These are phyloP conservation scores for Amblyopsis hoosieri DNA, from an alignment of 2,797 vertebrate species.

Conservation along the genomic window DNA sequence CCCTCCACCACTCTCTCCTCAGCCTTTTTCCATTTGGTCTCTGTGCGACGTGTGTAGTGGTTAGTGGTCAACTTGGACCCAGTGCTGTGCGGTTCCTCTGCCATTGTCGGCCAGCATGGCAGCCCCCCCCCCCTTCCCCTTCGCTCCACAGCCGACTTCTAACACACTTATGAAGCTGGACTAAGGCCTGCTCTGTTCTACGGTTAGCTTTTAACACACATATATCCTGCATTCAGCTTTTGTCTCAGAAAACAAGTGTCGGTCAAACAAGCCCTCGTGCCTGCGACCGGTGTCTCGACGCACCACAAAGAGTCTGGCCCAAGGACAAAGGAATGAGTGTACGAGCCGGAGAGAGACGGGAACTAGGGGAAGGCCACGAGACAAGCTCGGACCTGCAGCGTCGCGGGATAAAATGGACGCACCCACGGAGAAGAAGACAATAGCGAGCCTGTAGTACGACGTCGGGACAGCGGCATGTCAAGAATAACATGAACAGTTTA, in stretches of 20 bases:
- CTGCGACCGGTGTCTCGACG: slow-evolving; percentile 79
- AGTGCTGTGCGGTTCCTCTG: slow-evolving; percentile 51
- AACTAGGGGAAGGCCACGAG: slow-evolving; percentile 14
- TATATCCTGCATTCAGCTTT: slow-evolving; percentile 81
- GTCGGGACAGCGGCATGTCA: slow-evolving; percentile 1
- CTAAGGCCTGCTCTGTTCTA: slow-evolving; percentile 53
- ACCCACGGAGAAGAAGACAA: slow-evolving; percentile 10
- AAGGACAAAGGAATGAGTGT: slow-evolving; percentile 77
- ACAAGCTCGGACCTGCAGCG: slow-evolving; percentile 34
- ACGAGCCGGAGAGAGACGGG: slow-evolving; percentile 19
- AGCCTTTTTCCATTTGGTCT: slow-evolving; percentile 6
- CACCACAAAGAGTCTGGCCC: slow-evolving; percentile 74
- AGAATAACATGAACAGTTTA: no score
- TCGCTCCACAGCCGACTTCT: slow-evolving; percentile 67
- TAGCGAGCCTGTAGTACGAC: slow-evolving; percentile 57
- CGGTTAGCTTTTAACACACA: slow-evolving; percentile 50
- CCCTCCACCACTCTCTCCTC: neutral
- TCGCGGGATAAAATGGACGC: slow-evolving; percentile 14
- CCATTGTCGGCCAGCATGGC: slow-evolving; percentile 37
- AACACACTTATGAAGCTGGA: slow-evolving; percentile 50
- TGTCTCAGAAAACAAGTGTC: slow-evolving; percentile 83
- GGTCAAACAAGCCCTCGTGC: slow-evolving; percentile 87
- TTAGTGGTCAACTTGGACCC: slow-evolving; percentile 67
- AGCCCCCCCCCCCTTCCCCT: neutral
- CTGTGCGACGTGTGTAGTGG: slow-evolving; percentile 34